Percentiles rank a stretch among this genome's conserved stretches.
These are phyloP conservation scores for Acrocephalus scirpaceus DNA, from an alignment of 2,797 vertebrate species.

Conservation along the genomic window DNA sequence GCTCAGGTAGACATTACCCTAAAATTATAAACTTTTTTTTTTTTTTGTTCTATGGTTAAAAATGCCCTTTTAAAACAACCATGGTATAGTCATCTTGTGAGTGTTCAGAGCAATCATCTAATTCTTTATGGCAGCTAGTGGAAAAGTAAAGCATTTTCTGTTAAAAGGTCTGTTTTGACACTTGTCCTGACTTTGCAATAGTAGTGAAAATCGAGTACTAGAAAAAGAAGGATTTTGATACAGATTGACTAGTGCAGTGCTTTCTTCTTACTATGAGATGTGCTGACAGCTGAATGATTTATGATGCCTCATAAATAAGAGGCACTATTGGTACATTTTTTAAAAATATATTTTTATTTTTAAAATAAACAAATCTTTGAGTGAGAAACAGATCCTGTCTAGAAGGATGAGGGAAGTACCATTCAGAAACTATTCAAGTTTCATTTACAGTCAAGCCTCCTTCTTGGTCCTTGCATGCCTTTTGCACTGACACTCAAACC, in stretches of 20 bases:
- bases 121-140: background rate
- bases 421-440: background rate
- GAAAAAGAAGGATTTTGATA: background rate
- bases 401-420: background rate
- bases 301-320: background rate
- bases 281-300: background rate
- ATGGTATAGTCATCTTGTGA: background rate
- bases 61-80: background rate
- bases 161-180: background rate
- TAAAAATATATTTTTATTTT: background rate
- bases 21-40: background rate
- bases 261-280: background rate
- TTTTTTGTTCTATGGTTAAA: background rate
- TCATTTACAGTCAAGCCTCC: background rate
- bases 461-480: background rate
- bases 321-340: background rate
- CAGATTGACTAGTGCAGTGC: background rate
- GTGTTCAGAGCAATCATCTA: background rate
- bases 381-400: background rate
- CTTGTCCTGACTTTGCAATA: background rate
- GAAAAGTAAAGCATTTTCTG: background rate
- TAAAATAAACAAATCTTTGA: background rate
- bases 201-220: background rate
- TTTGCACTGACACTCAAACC: background rate
- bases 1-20: background rate